phyloP scores from a whole-genome alignment of 2,797 vertebrate species.

The Clarias laeviceps region DNA sequence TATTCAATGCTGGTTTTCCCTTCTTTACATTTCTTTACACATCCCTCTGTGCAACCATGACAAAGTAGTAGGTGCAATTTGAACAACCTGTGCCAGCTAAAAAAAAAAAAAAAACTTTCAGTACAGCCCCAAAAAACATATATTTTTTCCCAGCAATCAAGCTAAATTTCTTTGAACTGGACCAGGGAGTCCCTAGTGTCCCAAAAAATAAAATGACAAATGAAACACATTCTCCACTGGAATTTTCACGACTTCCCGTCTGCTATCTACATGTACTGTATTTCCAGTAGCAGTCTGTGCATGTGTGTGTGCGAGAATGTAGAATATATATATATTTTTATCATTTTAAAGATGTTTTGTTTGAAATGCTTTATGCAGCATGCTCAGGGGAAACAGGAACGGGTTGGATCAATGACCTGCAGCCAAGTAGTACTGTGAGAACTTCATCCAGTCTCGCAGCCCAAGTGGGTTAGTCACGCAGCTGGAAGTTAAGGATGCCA shows the following conservation, averaged over 20 bases:
- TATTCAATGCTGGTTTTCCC: too few species aligned
- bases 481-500: not conserved
- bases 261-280: not conserved
- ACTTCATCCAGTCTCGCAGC: not conserved
- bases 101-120: too few species aligned
- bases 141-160: conserved; percentile 7
- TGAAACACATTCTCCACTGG: not conserved
- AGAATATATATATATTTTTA: not conserved
- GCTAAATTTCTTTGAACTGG: conserved; percentile 34
- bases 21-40: too few species aligned
- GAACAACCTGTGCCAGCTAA: too few species aligned
- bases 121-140: too few species aligned
- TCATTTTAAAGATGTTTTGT: not conserved
- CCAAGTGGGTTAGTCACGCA: not conserved
- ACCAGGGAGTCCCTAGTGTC: not conserved
- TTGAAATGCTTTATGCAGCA: not conserved
- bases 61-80: too few species aligned
- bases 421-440: conserved; percentile 12
- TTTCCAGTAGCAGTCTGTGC: not conserved
- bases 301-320: not conserved
- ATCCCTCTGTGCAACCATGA: too few species aligned
- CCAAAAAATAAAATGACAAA: not conserved
- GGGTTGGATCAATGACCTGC: not conserved
- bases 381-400: not conserved
- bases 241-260: not conserved